Conservation (phyloP, 2,888 invertebrate species). For the Dolichopus griseipennis region DNA sequence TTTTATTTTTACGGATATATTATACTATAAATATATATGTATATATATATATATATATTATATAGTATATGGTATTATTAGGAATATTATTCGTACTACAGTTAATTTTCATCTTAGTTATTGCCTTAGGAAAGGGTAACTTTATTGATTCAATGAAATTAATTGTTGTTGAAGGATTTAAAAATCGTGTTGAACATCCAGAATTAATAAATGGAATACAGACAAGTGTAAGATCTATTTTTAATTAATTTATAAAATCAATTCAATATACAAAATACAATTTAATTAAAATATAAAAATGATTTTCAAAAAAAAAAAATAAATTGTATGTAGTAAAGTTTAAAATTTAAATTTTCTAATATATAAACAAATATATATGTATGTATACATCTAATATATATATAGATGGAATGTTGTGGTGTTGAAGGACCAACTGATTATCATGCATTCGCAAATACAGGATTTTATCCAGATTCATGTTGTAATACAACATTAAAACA, state of each 20-base stretch:
- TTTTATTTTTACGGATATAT: too few relatives aligned
- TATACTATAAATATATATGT: too few relatives aligned
- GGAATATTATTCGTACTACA: background rate
- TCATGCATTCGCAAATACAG: background rate
- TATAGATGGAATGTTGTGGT: slow-evolving; percentile 36
- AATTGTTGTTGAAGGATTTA: slow-evolving; percentile 4
- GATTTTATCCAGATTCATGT: slow-evolving; percentile 6
- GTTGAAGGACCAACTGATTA: slow-evolving; percentile 30
- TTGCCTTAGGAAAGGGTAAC: background rate
- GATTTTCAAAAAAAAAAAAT: too few relatives aligned
- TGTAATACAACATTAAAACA: background rate
- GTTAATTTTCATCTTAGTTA: background rate
- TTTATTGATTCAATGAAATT: background rate
- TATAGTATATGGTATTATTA: background rate
- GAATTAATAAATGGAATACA: background rate
- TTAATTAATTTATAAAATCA: background rate
- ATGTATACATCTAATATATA: background rate
- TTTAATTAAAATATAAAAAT: too few relatives aligned
- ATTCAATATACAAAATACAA: too few relatives aligned
- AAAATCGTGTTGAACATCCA: slow-evolving; percentile 7
- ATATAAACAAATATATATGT: background rate
- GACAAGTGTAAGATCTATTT: slow-evolving; percentile 5
- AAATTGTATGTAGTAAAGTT: too few relatives aligned
- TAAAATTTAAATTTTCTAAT: background rate
- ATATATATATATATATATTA: too few relatives aligned